Evolutionary conservation across 1,140 invertebrate genomes (phyloP), one percentile per base, ranked within the genome.

Genomic region (Drosophila aff.): DNA sequence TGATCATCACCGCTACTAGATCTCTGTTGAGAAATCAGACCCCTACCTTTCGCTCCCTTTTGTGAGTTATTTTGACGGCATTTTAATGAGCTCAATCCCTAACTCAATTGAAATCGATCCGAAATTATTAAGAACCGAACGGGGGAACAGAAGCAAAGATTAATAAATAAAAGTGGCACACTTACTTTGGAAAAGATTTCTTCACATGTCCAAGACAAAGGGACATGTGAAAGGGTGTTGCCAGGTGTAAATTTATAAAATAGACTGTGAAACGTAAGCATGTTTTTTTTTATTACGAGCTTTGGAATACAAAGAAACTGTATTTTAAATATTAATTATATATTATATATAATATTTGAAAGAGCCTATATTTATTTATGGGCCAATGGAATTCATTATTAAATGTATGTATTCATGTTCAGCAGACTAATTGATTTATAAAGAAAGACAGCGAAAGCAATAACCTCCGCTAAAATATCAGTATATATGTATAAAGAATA

Each of bases 31-130:
- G n/a, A n/a, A n/a, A n/a, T n/a, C 31, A 9, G 31, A 31, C 31
- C 31, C 8, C 31, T 31, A 0, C 7, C 31, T 31, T 9, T 2
- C 10, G 31, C 31, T 31, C 8, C 31, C 7, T 16, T 15, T 5
- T 15, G 13, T 10, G 8, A 16, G 33, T 36, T 52, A 31, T 31
- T 67, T 63, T 46, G 61, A n/a, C 49, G 18, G 31, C 26, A 53
- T 59, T 78, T 66, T 62, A 65, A 79, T 79, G 67, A 66, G 68
- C 40, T 58, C 11, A 44, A 33, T n/a, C 8, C 21, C 5, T 4
- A 28, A 26, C 11, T 31, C 62, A 31, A 62, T 66, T 50, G 46
- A 62, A 66, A 59, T 50, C 7, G 62, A 53, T 21, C 31, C 18
- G 8, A 36, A 21, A 15, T 53, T 21, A 53, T 15, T 36, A 36